Evolutionary conservation across 2,113 vertebrate species (phyloP).

Genomic region (Elaphurus davidianus): DNA sequence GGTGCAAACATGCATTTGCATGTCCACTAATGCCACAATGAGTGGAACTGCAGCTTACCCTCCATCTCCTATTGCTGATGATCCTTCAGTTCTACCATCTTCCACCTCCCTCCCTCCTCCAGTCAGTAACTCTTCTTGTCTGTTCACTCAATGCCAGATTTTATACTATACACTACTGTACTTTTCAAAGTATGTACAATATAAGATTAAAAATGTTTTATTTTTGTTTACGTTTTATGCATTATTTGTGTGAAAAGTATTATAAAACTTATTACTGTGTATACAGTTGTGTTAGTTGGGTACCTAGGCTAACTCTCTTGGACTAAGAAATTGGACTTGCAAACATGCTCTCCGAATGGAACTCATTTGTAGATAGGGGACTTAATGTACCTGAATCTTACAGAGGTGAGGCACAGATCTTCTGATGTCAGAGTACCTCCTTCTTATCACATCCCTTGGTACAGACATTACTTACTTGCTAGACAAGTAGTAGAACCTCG

Average conservation of each 20-base stretch:
- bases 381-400: neutral
- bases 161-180: neutral
- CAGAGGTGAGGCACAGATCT: neutral
- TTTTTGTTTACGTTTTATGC: neutral
- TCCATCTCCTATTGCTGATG: neutral
- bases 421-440: neutral
- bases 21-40: neutral
- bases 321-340: neutral
- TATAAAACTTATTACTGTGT: neutral
- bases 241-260: neutral
- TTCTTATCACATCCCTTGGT: neutral
- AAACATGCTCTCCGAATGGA: neutral
- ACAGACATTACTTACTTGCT: neutral
- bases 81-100: neutral
- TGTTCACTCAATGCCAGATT: neutral
- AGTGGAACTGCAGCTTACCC: neutral
- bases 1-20: neutral
- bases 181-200: neutral
- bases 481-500: rapidly evolving
- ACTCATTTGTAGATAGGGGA: neutral
- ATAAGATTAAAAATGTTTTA: neutral
- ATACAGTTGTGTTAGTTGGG: neutral
- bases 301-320: neutral
- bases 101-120: neutral
- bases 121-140: neutral